Evolutionary conservation across 2,113 vertebrate genomes (phyloP).

Genomic region (Salvator merianae): DNA sequence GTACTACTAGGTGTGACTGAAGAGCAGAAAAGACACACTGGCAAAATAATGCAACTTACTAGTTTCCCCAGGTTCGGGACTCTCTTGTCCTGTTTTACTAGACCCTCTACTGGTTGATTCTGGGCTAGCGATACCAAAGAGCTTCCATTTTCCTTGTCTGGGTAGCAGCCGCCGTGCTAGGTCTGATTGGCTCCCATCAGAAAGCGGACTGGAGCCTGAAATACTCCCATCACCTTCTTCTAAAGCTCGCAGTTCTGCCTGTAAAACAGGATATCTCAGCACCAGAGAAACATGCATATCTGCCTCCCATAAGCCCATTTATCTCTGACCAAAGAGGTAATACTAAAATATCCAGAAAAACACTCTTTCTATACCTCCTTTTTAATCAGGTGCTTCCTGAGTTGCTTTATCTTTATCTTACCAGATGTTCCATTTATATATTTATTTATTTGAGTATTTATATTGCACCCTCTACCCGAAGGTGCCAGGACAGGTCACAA

Average conservation of each 20-base stretch:
- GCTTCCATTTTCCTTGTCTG: slow-evolving; percentile 91
- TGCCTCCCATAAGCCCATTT: background rate
- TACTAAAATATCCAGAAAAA: no score
- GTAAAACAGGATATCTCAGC: background rate
- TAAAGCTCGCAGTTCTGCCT: slow-evolving; percentile 96
- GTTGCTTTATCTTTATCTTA: background rate
- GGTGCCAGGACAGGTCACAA: no score
- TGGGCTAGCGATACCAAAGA: slow-evolving; percentile 86
- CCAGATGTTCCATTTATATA: background rate
- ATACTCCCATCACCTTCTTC: slow-evolving; percentile 92
- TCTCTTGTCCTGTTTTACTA: slow-evolving; percentile 79
- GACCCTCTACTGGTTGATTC: slow-evolving; percentile 86
- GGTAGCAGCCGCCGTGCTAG: slow-evolving; percentile 70
- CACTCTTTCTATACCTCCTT: no score
- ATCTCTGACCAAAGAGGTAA: background rate
- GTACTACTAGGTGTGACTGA: background rate
- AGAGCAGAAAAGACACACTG: background rate
- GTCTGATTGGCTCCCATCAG: slow-evolving; percentile 86
- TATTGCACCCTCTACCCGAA: no score
- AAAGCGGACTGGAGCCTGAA: slow-evolving; percentile 91
- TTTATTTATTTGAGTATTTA: no score
- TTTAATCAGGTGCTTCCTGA: no score
- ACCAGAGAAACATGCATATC: background rate
- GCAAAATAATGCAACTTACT: slow-evolving; percentile 67
- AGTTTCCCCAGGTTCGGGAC: slow-evolving; percentile 78